Evolutionary conservation across 2,113 vertebrate genomes (phyloP).

Genomic region (Oxyura jamaicensis): DNA sequence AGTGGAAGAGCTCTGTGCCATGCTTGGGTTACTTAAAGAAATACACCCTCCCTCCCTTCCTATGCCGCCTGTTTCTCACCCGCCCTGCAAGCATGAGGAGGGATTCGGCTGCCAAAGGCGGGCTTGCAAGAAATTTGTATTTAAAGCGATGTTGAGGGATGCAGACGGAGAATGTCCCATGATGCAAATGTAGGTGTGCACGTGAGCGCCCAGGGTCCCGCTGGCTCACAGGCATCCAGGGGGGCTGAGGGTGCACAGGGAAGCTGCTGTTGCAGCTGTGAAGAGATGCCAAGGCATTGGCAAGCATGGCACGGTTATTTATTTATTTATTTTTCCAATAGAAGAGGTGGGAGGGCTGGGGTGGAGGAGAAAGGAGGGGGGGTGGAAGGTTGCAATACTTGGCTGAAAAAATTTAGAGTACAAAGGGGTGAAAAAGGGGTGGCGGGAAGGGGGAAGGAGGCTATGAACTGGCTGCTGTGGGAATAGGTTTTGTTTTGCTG

Average conservation of each 20-base stretch:
- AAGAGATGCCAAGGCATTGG: not conserved
- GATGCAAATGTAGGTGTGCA: not conserved
- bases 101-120: accelerated
- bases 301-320: not conserved
- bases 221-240: accelerated
- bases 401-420: conserved; percentile 16
- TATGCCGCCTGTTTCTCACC: not conserved
- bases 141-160: not conserved
- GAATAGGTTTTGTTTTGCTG: not conserved
- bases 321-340: not conserved
- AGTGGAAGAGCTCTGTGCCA: not conserved
- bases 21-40: conserved; percentile 25
- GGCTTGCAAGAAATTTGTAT: not conserved
- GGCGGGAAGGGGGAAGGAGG: not conserved
- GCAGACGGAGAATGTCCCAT: accelerated
- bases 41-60: not conserved
- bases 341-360: not conserved
- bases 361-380: not conserved
- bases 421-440: conserved; percentile 10
- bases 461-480: not conserved
- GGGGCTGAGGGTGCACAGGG: accelerated
- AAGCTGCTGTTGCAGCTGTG: not conserved
- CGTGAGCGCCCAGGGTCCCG: accelerated
- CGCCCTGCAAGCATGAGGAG: not conserved
- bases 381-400: not conserved